phyloP scores from a whole-genome alignment of 1,140 invertebrate species.

The Drosophila tristis region DNA sequence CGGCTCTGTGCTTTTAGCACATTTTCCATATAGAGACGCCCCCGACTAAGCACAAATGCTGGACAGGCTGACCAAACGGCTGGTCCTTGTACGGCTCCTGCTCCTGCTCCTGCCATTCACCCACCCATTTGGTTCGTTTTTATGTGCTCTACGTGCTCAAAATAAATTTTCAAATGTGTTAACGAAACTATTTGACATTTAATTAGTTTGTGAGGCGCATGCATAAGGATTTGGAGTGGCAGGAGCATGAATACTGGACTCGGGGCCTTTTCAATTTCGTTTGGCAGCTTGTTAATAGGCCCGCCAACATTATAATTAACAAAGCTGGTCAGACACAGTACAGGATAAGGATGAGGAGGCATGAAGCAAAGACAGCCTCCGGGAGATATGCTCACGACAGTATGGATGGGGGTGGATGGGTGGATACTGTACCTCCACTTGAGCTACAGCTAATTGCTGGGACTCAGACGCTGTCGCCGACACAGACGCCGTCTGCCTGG shows the following conservation, averaged over 20 bases:
- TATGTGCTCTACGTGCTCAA: conserved; percentile 80
- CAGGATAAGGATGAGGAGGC: neutral
- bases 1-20: conserved; percentile 57
- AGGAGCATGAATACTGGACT: neutral
- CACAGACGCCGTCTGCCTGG: too few species aligned
- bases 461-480: neutral
- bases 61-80: conserved; percentile 38
- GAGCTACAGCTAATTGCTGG: conserved; percentile 63
- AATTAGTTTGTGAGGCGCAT: conserved; percentile 83
- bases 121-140: conserved; percentile 56
- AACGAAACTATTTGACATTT: conserved; percentile 84
- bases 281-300: conserved; percentile 54
- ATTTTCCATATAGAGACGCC: conserved; percentile 48
- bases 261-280: conserved; percentile 65
- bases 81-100: conserved; percentile 2
- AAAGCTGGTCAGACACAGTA: conserved; percentile 9
- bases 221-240: conserved; percentile 65
- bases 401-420: conserved; percentile 7
- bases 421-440: conserved; percentile 53
- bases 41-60: conserved; percentile 46
- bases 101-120: conserved; percentile 1
- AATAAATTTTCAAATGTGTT: conserved; percentile 84
- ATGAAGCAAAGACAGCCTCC: conserved; percentile 22
- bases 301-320: conserved; percentile 79
- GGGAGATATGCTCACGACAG: conserved; percentile 17